These are phyloP conservation scores for Glyphotaelius pellucidus DNA, from an alignment of 2,888 invertebrate species.

Conservation along the genomic window DNA sequence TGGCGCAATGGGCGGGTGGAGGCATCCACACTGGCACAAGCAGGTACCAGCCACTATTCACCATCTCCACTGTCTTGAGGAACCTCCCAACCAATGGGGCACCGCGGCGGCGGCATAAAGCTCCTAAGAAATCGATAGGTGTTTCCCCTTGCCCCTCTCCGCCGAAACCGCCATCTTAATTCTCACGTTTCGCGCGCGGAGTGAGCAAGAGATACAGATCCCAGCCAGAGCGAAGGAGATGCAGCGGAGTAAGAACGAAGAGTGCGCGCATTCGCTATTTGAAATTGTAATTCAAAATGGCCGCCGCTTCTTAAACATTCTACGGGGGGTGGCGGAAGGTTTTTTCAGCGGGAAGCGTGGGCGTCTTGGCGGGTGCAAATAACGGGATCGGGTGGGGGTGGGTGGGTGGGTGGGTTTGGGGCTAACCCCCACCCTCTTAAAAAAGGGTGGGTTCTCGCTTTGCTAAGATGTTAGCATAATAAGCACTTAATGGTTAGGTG, in stretches of 20 bases:
- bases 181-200: conserved; percentile 54
- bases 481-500: neutral
- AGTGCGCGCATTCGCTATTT: conserved; percentile 49
- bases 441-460: neutral
- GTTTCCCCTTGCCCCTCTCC: conserved; percentile 49
- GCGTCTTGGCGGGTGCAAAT: neutral
- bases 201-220: conserved; percentile 7
- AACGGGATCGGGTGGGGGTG: neutral
- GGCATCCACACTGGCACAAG: neutral
- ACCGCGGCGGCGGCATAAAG: conserved; percentile 58
- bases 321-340: conserved; percentile 34
- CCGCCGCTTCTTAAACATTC: conserved; percentile 57
- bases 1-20: neutral
- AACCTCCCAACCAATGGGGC: conserved; percentile 58
- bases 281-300: conserved; percentile 59
- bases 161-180: conserved; percentile 63
- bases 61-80: conserved; percentile 48
- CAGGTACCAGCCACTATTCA: conserved; percentile 20
- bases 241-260: conserved; percentile 34
- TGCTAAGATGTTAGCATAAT: neutral
- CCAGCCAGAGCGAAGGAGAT: conserved; percentile 52
- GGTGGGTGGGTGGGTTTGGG: neutral
- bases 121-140: conserved; percentile 66
- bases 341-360: conserved; percentile 19
- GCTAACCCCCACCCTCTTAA: neutral